Conservation (phyloP, 2,797 vertebrate genomes). For the Schizothorax lantsangensis region DNA sequence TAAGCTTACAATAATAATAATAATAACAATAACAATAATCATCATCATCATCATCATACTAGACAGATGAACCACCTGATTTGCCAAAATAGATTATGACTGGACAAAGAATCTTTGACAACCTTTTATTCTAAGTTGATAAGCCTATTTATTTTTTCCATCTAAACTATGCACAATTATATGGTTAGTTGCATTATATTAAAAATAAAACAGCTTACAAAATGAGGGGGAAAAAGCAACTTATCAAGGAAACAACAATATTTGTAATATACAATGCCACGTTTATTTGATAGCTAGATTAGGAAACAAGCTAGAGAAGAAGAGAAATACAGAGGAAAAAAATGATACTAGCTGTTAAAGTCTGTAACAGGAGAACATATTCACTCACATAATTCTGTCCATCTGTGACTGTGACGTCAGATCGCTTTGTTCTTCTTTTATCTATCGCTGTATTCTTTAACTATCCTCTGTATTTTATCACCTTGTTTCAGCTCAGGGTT, state of each 20-base stretch:
- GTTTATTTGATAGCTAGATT: neutral
- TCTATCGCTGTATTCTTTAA: constrained; percentile 1
- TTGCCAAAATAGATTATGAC: no score
- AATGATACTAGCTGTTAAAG: neutral
- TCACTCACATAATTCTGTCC: neutral
- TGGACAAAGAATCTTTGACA: no score
- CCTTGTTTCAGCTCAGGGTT: neutral
- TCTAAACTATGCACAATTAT: neutral
- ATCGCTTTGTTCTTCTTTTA: constrained; percentile 1
- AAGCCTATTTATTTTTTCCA: neutral
- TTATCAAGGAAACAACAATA: neutral
- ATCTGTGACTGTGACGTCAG: constrained; percentile 12
- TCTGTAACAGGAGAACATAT: neutral
- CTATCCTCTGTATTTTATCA: neutral
- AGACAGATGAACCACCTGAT: no score
- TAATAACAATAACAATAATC: no score
- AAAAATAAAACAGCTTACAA: no score
- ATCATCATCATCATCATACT: no score
- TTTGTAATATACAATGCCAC: neutral
- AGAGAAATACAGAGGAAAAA: neutral
- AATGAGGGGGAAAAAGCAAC: no score
- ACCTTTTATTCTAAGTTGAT: no score
- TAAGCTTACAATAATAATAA: no score
- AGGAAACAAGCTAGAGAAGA: neutral
- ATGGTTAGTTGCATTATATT: neutral